phyloP scores from a whole-genome alignment of 2,797 vertebrate genomes.

The Halcyon badia region DNA sequence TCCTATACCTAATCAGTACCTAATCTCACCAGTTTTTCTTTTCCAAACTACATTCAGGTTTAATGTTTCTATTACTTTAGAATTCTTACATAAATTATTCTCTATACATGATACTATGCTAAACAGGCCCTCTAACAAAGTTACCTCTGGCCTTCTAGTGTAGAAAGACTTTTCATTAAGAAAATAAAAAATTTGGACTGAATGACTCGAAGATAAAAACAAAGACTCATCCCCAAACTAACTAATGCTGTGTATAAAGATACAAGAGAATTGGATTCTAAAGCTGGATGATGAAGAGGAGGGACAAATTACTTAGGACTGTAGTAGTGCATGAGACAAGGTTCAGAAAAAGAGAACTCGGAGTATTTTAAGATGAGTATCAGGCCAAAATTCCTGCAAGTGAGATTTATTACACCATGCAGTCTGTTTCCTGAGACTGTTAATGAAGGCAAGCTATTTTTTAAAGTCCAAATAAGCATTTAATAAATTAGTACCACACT shows the following conservation, averaged over 20 bases:
- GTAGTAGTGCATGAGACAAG: not conserved
- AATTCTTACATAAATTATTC: not conserved
- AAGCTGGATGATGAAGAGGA: not conserved
- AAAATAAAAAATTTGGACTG: not conserved
- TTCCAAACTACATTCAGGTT: not conserved
- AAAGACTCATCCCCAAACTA: not conserved
- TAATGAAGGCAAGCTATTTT: conserved; percentile 65
- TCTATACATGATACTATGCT: not conserved
- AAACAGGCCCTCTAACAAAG: not conserved
- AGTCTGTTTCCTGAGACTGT: conserved; percentile 26
- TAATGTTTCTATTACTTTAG: not conserved
- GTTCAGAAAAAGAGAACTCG: not conserved
- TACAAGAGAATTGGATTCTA: not conserved
- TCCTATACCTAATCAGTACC: not conserved
- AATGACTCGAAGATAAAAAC: not conserved
- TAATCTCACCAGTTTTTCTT: not conserved
- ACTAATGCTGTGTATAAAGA: not conserved
- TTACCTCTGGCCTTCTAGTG: not conserved
- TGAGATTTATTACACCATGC: conserved; percentile 58
- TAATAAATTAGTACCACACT: conserved; percentile 62
- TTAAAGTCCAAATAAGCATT: conserved; percentile 58
- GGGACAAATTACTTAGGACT: not conserved
- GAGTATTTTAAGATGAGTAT: conserved; percentile 47
- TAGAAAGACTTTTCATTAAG: not conserved
- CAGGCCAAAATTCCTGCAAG: conserved; percentile 61